Conservation (phyloP, 64 coral and sea anemone species). For the Anthopleura sola region DNA sequence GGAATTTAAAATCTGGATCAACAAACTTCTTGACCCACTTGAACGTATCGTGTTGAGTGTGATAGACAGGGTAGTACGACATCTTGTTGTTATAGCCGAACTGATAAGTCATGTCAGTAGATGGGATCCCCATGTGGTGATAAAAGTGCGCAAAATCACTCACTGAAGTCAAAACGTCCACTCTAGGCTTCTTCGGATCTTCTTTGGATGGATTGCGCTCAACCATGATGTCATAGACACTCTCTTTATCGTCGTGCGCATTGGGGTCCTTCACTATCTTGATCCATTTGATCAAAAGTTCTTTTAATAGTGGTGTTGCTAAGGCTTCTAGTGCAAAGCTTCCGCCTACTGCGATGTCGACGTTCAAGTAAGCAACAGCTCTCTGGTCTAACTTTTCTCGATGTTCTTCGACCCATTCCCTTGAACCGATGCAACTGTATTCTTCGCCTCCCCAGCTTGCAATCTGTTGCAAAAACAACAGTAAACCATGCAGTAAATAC, state of each 20-base stretch:
- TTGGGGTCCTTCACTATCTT: slow-evolving; percentile 81
- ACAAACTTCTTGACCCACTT: slow-evolving; percentile 71
- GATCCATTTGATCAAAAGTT: slow-evolving; percentile 30
- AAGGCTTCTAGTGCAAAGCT: slow-evolving; percentile 23
- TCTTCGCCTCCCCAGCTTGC: slow-evolving; percentile 86
- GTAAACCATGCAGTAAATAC: neutral
- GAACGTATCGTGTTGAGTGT: slow-evolving; percentile 76
- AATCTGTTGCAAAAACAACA: slow-evolving; percentile 12
- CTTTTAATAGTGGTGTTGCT: slow-evolving; percentile 48
- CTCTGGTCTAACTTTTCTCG: slow-evolving; percentile 47
- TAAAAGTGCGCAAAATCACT: slow-evolving; percentile 84
- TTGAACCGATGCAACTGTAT: slow-evolving; percentile 64
- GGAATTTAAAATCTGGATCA: slow-evolving; percentile 73
- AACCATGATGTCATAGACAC: slow-evolving; percentile 73
- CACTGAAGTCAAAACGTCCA: slow-evolving; percentile 34
- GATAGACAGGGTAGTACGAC: slow-evolving; percentile 69
- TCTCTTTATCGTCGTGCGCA: slow-evolving; percentile 65
- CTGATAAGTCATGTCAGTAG: slow-evolving; percentile 51
- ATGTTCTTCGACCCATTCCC: slow-evolving; percentile 91
- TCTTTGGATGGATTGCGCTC: slow-evolving; percentile 40
- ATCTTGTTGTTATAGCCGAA: slow-evolving; percentile 40
- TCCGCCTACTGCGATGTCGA: slow-evolving; percentile 61
- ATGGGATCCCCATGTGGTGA: slow-evolving; percentile 56
- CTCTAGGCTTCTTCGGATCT: slow-evolving; percentile 43
- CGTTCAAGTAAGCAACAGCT: slow-evolving; percentile 87